phyloP scores from a whole-genome alignment of 2,888 invertebrate genomes.

The Anticlea derivata region DNA sequence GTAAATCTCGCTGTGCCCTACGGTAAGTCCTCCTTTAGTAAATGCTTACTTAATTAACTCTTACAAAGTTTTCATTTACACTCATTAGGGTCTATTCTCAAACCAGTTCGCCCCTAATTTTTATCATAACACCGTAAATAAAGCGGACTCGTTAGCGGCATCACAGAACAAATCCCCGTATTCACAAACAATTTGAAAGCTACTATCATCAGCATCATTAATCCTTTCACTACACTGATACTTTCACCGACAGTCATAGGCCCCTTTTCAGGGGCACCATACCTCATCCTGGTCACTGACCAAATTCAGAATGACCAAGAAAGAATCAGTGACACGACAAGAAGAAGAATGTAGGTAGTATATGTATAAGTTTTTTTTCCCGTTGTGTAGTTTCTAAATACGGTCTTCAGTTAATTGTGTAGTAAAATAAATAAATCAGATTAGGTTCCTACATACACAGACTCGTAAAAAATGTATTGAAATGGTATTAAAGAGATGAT shows the following conservation, averaged over 20 bases:
- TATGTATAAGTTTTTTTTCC: no score
- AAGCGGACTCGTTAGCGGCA: constrained; percentile 30
- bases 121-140: constrained; percentile 32
- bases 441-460: neutral
- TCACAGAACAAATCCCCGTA: constrained; percentile 3
- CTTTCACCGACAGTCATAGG: no score
- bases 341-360: no score
- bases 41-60: no score
- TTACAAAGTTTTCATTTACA: neutral
- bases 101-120: constrained; percentile 12
- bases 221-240: no score
- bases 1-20: no score
- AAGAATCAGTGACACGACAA: no score
- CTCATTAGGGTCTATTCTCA: neutral
- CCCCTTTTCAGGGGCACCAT: no score
- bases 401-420: constrained; percentile 12
- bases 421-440: constrained; percentile 29
- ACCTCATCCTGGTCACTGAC: no score
- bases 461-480: neutral
- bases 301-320: no score
- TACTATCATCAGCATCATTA: no score
- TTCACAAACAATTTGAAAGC: constrained; percentile 13
- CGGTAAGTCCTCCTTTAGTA: no score
- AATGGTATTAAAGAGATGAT: neutral
- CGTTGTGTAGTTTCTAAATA: constrained; percentile 10